phyloP scores from a whole-genome alignment of 2,888 invertebrate species.

The Anaspis maculata region DNA sequence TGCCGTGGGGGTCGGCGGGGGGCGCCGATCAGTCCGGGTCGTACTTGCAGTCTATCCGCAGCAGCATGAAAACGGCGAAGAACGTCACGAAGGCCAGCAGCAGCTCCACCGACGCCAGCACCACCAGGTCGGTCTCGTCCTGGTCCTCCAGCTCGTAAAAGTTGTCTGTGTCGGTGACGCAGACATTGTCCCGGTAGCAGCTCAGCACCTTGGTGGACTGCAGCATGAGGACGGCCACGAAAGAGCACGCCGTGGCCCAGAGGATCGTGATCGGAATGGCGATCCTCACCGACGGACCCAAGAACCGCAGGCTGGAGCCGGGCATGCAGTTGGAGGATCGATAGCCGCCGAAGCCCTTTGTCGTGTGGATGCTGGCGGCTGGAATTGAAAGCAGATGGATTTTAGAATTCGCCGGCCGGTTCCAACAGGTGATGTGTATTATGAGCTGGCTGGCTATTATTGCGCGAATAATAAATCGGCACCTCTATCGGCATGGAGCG shows the following conservation, averaged over 20 bases:
- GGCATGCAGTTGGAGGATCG: slow-evolving; percentile 33
- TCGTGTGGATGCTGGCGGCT: slow-evolving; percentile 56
- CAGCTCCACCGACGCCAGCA: slow-evolving; percentile 47
- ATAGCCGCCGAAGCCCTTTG: slow-evolving; percentile 42
- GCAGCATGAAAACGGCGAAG: slow-evolving; percentile 46
- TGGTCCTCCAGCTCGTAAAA: slow-evolving; percentile 24
- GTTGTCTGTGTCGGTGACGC: slow-evolving; percentile 32
- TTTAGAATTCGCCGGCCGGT: too few species aligned
- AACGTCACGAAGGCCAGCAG: slow-evolving; percentile 46
- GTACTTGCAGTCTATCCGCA: slow-evolving; percentile 47
- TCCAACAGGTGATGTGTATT: too few species aligned
- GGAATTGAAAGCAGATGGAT: slow-evolving; percentile 14
- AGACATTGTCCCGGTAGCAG: slow-evolving; percentile 18
- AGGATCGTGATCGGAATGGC: slow-evolving; percentile 40
- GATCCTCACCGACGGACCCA: slow-evolving; percentile 35
- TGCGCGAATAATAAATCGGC: too few species aligned
- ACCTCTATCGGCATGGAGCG: too few species aligned
- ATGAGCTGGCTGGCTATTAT: too few species aligned
- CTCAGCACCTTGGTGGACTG: slow-evolving; percentile 48
- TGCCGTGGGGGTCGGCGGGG: slow-evolving; percentile 42
- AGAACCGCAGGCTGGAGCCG: slow-evolving; percentile 32
- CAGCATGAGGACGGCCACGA: slow-evolving; percentile 47
- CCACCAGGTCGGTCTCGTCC: slow-evolving; percentile 28
- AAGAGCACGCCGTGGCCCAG: slow-evolving; percentile 50
- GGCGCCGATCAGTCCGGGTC: slow-evolving; percentile 40